These are phyloP conservation scores for Pitta sordida DNA, from an alignment of 2,113 vertebrate species.

Conservation along the genomic window DNA sequence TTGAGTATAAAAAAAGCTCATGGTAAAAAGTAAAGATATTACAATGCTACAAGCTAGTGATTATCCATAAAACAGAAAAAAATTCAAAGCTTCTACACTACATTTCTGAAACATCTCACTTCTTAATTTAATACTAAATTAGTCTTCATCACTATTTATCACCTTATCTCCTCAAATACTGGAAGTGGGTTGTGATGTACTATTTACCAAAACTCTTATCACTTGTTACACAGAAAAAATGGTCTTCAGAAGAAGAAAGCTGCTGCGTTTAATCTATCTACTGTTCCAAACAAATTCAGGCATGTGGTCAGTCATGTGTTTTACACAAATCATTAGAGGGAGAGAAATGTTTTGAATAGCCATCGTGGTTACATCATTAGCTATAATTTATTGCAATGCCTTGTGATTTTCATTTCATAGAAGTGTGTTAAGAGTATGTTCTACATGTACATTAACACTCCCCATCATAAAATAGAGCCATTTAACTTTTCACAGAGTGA, in stretches of 20 bases:
- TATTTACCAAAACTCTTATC: slow-evolving; percentile 10
- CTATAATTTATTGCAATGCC: slow-evolving; percentile 47
- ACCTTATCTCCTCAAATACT: neutral
- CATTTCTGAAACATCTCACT: neutral
- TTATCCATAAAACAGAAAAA: neutral
- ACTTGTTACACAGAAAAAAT: neutral
- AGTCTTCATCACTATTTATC: neutral
- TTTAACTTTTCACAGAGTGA: slow-evolving; percentile 53
- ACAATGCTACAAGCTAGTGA: neutral
- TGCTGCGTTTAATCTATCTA: neutral
- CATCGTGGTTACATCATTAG: slow-evolving; percentile 51
- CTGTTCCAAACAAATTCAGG: neutral
- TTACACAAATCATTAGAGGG: slow-evolving; percentile 59
- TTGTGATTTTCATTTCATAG: slow-evolving; percentile 40
- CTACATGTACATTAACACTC: slow-evolving; percentile 60
- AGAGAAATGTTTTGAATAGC: slow-evolving; percentile 52
- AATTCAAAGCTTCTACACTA: neutral
- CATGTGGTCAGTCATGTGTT: slow-evolving; percentile 46
- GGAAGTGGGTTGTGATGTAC: neutral
- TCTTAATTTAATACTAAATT: neutral
- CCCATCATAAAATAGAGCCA: slow-evolving; percentile 51
- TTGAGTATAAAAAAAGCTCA: neutral
- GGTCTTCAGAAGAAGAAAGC: neutral
- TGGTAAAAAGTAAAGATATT: neutral
- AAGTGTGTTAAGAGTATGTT: slow-evolving; percentile 58